These are phyloP conservation scores for Achroia grisella DNA, from an alignment of 1,140 invertebrate species.

Conservation along the genomic window DNA sequence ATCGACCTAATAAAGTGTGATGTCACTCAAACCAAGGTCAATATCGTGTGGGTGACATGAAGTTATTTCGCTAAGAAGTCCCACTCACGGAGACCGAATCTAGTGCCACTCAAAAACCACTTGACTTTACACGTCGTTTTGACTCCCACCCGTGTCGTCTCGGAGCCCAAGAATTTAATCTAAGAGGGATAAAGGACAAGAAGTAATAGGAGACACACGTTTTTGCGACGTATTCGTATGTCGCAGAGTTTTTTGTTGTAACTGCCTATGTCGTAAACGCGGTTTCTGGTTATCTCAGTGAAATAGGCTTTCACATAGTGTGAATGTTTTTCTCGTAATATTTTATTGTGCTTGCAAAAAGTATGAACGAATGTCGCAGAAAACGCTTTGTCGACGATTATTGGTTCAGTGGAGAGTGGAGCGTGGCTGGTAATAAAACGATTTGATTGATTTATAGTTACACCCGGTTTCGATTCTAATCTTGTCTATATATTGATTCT, in stretches of 20 bases:
- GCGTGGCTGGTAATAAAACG: too few relatives aligned
- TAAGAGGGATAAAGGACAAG: slow-evolving; percentile 23
- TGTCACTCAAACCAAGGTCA: slow-evolving; percentile 6
- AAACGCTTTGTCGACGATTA: too few relatives aligned
- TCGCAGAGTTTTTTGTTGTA: not conserved
- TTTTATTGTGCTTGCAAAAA: too few relatives aligned
- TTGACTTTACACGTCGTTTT: slow-evolving; percentile 29
- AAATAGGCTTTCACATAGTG: too few relatives aligned
- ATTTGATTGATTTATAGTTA: too few relatives aligned
- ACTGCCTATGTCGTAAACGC: too few relatives aligned
- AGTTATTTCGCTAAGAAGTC: slow-evolving; percentile 30
- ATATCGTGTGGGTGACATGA: slow-evolving; percentile 34
- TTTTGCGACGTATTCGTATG: not conserved
- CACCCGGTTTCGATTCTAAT: too few relatives aligned
- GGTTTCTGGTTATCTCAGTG: too few relatives aligned
- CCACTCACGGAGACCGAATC: slow-evolving; percentile 14
- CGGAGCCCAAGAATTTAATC: slow-evolving; percentile 41
- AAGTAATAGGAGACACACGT: not conserved
- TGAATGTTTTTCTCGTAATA: too few relatives aligned
- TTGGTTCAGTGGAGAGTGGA: too few relatives aligned
- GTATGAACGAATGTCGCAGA: too few relatives aligned
- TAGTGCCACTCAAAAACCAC: slow-evolving; percentile 24
- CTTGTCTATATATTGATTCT: slow-evolving; percentile 5
- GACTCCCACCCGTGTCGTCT: slow-evolving; percentile 16
- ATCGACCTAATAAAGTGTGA: slow-evolving; percentile 4